Evolutionary conservation across 2,888 invertebrate species (phyloP).

Genomic region (Blastobasis lacticolella): DNA sequence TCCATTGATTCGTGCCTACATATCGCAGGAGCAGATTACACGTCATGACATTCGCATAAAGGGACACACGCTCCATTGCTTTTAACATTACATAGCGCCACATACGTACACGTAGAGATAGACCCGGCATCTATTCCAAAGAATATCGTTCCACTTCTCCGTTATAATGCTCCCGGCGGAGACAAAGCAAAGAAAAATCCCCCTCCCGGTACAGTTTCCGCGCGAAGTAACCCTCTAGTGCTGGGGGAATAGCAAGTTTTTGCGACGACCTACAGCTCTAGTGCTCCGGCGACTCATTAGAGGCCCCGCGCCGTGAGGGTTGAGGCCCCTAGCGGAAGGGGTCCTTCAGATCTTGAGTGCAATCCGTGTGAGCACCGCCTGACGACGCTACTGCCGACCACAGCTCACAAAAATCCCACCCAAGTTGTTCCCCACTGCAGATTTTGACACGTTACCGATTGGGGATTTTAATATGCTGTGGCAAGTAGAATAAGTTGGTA

Average conservation of each 20-base stretch:
- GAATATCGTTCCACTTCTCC: conserved; percentile 1
- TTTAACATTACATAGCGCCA: too few species aligned
- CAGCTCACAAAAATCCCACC: conserved; percentile 19
- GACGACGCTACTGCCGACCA: conserved; percentile 30
- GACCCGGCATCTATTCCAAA: neutral
- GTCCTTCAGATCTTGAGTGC: conserved; percentile 55
- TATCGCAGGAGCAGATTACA: too few species aligned
- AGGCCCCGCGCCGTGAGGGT: conserved; percentile 44
- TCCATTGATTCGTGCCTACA: too few species aligned
- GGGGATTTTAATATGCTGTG: conserved; percentile 24
- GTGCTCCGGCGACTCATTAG: conserved; percentile 73
- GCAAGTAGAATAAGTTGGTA: conserved; percentile 9
- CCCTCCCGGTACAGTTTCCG: conserved; percentile 41
- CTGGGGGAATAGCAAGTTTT: conserved; percentile 52
- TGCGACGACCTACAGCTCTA: conserved; percentile 68
- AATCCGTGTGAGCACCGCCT: conserved; percentile 51
- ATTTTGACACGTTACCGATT: conserved; percentile 11
- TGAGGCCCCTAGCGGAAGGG: conserved; percentile 57
- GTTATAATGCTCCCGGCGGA: conserved; percentile 16
- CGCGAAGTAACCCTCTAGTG: conserved; percentile 54
- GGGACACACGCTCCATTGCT: too few species aligned
- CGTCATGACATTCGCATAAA: too few species aligned
- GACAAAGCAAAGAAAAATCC: conserved; percentile 55
- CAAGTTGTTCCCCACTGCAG: conserved; percentile 7
- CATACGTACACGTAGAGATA: neutral